Evolutionary conservation across 1,140 invertebrate species (phyloP).

Genomic region (Littorina saxatilis): DNA sequence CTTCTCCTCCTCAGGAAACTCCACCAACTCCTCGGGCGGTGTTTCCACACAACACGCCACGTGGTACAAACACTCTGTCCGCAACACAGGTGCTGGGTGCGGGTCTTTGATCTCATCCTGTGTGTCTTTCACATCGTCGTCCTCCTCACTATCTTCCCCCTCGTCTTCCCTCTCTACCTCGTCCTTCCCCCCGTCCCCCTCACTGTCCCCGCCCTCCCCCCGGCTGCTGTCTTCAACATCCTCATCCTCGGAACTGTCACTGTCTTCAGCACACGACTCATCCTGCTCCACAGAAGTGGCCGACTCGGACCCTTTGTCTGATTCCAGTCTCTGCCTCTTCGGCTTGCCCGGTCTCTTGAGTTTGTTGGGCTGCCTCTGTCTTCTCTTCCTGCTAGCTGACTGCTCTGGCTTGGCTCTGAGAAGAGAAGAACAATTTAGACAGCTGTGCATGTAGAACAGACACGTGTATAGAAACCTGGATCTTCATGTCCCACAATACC

Average conservation of each 20-base stretch:
- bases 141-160: neutral
- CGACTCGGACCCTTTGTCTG: slow-evolving; percentile 6
- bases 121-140: neutral
- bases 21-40: neutral
- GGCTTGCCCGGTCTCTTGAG: neutral
- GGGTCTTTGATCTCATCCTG: slow-evolving; percentile 28
- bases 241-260: neutral
- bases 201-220: neutral
- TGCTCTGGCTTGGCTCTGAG: neutral
- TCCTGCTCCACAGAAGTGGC: slow-evolving; percentile 14
- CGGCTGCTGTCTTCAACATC: neutral
- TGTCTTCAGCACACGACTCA: neutral
- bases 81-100: slow-evolving; percentile 33
- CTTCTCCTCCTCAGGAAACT: slow-evolving; percentile 28
- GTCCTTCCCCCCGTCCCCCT: neutral
- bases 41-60: slow-evolving; percentile 35
- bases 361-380: neutral
- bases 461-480: too few species aligned
- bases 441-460: too few species aligned
- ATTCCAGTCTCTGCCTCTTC: neutral
- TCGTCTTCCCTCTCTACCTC: slow-evolving; percentile 6
- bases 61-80: slow-evolving; percentile 43
- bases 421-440: too few species aligned
- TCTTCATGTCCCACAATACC: too few species aligned
- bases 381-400: neutral